Percentiles rank a stretch among this genome's conserved stretches.
phyloP scores from a whole-genome alignment of 2,797 vertebrate genomes.

The Denticeps clupeoides region DNA sequence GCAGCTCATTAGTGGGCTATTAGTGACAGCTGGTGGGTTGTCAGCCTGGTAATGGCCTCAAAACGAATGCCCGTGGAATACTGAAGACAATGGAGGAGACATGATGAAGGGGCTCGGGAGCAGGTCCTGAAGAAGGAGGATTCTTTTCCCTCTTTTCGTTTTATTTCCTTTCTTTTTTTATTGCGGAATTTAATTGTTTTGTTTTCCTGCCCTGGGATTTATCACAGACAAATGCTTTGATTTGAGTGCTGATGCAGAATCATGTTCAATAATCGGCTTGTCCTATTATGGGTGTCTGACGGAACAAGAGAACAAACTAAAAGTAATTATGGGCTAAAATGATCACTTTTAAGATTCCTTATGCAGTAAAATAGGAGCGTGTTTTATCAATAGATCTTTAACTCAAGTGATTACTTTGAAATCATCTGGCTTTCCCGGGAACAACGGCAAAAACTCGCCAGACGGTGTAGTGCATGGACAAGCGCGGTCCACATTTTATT shows the following conservation, averaged over 20 bases:
- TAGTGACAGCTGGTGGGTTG: constrained; percentile 75
- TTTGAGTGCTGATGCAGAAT: constrained; percentile 27
- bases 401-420: constrained; percentile 9
- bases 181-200: neutral
- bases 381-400: no score
- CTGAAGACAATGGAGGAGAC: constrained; percentile 44
- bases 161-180: no score
- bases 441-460: neutral
- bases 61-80: constrained; percentile 60
- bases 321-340: constrained; percentile 32
- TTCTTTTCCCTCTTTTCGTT: no score
- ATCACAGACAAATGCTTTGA: constrained; percentile 30
- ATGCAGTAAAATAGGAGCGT: no score
- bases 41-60: constrained; percentile 70
- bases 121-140: constrained; percentile 38
- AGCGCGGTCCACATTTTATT: neutral
- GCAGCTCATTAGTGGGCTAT: constrained; percentile 73
- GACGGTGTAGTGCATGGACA: neutral
- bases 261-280: constrained; percentile 27
- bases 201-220: constrained; percentile 11
- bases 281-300: constrained; percentile 29
- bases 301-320: constrained; percentile 17
- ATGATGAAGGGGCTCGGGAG: constrained; percentile 36
- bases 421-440: no score
- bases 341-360: constrained; percentile 31